Percentiles rank a stretch among this genome's conserved stretches.
Conservation (phyloP, 1,140 invertebrate species). For the Scaptomyza montana region DNA sequence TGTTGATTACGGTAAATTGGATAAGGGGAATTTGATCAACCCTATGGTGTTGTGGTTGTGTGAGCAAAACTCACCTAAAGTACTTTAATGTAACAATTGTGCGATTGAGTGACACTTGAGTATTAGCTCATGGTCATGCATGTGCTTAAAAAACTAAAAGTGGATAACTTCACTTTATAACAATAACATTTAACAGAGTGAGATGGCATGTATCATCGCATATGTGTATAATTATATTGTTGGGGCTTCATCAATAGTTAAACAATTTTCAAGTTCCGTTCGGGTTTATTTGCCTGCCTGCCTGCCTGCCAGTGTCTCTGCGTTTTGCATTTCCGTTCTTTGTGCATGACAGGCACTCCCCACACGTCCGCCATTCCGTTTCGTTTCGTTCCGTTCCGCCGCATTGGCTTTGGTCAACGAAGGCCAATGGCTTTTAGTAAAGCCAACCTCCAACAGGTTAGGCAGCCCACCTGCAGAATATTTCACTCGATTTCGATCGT, state of each 20-base stretch:
- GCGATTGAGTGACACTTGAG: conserved; percentile 8
- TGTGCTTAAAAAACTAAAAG: too few relatives aligned
- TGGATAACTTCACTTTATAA: neutral
- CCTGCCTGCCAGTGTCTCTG: neutral
- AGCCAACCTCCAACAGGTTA: conserved; percentile 38
- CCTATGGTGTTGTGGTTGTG: too few relatives aligned
- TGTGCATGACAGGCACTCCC: conserved; percentile 48
- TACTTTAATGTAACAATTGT: neutral
- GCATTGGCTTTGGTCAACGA: conserved; percentile 53
- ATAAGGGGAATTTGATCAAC: neutral
- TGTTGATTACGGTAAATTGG: neutral
- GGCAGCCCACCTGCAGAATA: conserved; percentile 38
- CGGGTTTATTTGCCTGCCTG: conserved; percentile 10
- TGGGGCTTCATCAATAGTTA: conserved; percentile 38
- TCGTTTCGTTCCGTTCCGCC: conserved; percentile 9
- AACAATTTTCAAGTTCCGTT: conserved; percentile 53
- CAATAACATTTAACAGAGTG: conserved; percentile 16
- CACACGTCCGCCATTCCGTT: conserved; percentile 22
- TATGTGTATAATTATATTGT: conserved; percentile 24
- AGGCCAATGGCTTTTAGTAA: conserved; percentile 67
- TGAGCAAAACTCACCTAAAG: neutral
- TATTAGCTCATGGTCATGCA: conserved; percentile 1
- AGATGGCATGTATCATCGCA: conserved; percentile 5
- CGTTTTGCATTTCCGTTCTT: conserved; percentile 58
- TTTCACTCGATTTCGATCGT: conserved; percentile 19